Percentiles rank a stretch among this genome's conserved stretches.
These are phyloP conservation scores for Pluvianellus socialis DNA, from an alignment of 2,113 vertebrate genomes.

Conservation along the genomic window DNA sequence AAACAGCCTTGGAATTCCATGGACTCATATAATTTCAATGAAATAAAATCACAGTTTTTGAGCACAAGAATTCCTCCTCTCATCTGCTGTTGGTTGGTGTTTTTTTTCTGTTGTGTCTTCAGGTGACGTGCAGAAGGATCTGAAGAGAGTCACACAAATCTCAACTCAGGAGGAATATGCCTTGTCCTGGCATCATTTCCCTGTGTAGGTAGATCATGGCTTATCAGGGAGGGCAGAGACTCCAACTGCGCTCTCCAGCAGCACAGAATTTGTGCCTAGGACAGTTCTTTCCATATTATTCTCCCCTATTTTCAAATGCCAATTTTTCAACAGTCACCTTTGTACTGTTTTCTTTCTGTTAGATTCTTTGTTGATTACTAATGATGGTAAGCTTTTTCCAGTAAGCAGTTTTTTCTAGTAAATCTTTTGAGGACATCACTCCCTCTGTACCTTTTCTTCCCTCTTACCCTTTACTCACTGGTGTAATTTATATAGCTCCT, in stretches of 20 bases:
- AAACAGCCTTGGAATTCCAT: not conserved
- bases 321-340: slow-evolving; percentile 18
- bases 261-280: slow-evolving; percentile 14
- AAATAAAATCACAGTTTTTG: not conserved
- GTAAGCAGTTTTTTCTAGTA: not conserved
- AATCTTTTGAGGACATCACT: not conserved
- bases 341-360: slow-evolving; percentile 11
- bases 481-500: not conserved
- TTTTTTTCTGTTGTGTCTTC: not conserved
- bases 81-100: not conserved
- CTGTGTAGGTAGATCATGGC: not conserved
- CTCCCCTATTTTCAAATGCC: not conserved
- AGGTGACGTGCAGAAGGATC: not conserved
- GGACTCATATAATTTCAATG: not conserved
- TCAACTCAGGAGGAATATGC: not conserved
- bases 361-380: too few relatives aligned
- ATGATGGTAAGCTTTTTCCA: too few relatives aligned
- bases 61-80: not conserved
- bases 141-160: not conserved
- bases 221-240: not conserved
- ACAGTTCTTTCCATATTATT: slow-evolving; percentile 11
- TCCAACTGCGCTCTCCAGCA: not conserved
- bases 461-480: not conserved
- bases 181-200: not conserved
- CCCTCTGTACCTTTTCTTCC: not conserved